Evolutionary conservation across 2,797 vertebrate species (phyloP).

Genomic region (Echeneis naucrates): DNA sequence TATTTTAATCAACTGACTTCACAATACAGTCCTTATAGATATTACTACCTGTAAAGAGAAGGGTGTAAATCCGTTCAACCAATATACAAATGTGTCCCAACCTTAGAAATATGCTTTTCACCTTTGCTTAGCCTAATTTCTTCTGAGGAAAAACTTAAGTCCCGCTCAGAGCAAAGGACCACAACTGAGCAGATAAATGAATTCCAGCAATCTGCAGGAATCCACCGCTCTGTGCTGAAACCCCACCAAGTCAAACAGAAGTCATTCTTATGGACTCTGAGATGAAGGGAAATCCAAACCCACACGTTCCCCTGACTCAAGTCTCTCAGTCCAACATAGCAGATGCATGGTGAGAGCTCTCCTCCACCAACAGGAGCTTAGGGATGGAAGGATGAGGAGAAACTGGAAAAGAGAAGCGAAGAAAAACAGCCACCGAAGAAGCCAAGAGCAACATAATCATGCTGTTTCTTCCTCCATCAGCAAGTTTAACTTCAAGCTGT

Average conservation of each 20-base stretch:
- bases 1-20: not conserved
- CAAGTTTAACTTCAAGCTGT: conserved; percentile 73
- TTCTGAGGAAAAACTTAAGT: conserved; percentile 62
- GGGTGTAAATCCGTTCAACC: conserved; percentile 1
- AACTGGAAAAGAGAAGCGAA: conserved; percentile 56
- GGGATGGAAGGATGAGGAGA: conserved; percentile 72
- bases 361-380: conserved; percentile 63
- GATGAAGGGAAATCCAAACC: conserved; percentile 80
- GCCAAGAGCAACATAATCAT: conserved; percentile 77
- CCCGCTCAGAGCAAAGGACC: conserved; percentile 56
- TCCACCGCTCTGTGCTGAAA: conserved; percentile 77
- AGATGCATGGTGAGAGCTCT: conserved; percentile 67
- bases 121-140: conserved; percentile 45
- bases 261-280: conserved; percentile 74
- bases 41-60: conserved; percentile 4
- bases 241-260: conserved; percentile 82
- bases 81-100: conserved; percentile 17
- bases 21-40: conserved; percentile 5
- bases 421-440: conserved; percentile 56
- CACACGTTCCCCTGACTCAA: conserved; percentile 71
- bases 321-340: conserved; percentile 60
- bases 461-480: conserved; percentile 76
- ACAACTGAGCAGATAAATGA: conserved; percentile 71
- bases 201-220: conserved; percentile 80
- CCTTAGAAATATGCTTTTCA: conserved; percentile 52